Evolutionary conservation across 2,797 vertebrate species (phyloP).

Genomic region (Chelidonichthys spinosus): DNA sequence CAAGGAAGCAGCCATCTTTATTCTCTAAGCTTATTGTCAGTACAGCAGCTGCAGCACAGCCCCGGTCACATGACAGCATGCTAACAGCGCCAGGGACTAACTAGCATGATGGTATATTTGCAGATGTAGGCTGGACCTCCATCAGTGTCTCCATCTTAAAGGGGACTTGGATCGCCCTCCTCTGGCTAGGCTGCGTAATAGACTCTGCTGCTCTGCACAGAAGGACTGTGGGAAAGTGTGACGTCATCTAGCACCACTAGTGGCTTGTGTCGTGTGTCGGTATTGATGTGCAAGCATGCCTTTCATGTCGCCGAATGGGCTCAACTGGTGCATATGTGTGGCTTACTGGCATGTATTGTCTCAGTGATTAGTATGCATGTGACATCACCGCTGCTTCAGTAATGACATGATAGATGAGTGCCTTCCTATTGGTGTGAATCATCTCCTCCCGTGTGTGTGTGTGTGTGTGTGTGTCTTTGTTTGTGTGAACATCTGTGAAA

Average conservation of each 20-base stretch:
- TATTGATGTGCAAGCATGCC: conserved; percentile 25
- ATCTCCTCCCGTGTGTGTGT: conserved; percentile 11
- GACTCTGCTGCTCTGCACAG: conserved; percentile 51
- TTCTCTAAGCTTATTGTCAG: not conserved
- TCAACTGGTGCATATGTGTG: conserved; percentile 31
- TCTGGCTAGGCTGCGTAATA: conserved; percentile 62
- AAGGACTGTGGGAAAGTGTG: conserved; percentile 69
- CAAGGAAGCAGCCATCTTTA: conserved; percentile 20
- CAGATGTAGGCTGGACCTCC: conserved; percentile 36
- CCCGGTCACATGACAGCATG: conserved; percentile 17
- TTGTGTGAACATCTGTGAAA: conserved; percentile 59
- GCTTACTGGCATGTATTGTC: conserved; percentile 22
- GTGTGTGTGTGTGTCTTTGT: conserved; percentile 26
- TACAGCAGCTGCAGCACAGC: conserved; percentile 29
- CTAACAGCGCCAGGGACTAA: not conserved
- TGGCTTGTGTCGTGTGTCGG: conserved; percentile 24
- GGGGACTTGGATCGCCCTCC: conserved; percentile 68
- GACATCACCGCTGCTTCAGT: conserved; percentile 41
- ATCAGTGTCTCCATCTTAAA: conserved; percentile 32
- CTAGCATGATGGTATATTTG: conserved; percentile 24
- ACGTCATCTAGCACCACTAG: conserved; percentile 59
- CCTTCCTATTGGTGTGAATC: conserved; percentile 26
- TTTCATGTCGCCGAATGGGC: conserved; percentile 13
- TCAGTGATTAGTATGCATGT: conserved; percentile 26
- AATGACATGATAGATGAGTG: conserved; percentile 43